phyloP scores from a whole-genome alignment of 2,113 vertebrate species.

The Microcebus ravelobensis region DNA sequence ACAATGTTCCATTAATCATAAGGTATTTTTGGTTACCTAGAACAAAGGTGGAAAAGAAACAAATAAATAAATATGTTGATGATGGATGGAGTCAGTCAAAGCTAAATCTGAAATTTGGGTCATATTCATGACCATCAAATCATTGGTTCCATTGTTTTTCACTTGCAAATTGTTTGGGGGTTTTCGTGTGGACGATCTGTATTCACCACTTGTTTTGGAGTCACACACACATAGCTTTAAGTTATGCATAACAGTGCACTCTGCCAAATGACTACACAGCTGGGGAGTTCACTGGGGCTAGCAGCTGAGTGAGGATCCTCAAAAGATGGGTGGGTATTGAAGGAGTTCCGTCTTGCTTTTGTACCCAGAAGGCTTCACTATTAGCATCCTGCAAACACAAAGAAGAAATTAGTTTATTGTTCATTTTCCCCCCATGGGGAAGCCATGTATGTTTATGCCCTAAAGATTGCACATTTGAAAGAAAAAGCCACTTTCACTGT shows the following conservation, averaged over 20 bases:
- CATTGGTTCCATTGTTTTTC: slow-evolving; percentile 52
- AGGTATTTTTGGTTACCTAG: neutral
- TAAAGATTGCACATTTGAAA: slow-evolving; percentile 51
- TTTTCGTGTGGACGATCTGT: slow-evolving; percentile 59
- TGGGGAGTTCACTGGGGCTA: slow-evolving; percentile 77
- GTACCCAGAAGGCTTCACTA: slow-evolving; percentile 69
- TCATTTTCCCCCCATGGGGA: slow-evolving; percentile 62
- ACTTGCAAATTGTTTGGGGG: neutral
- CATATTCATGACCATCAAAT: neutral
- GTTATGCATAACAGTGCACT: slow-evolving; percentile 77
- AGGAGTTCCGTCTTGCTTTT: slow-evolving; percentile 76
- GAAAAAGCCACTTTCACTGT: slow-evolving; percentile 58
- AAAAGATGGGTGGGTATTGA: slow-evolving; percentile 73
- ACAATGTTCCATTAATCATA: neutral
- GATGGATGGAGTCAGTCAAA: neutral
- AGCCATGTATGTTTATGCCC: slow-evolving; percentile 74
- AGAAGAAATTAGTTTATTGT: slow-evolving; percentile 77
- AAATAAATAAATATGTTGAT: neutral
- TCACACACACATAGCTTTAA: slow-evolving; percentile 74
- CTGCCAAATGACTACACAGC: slow-evolving; percentile 79
- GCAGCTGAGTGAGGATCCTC: slow-evolving; percentile 79
- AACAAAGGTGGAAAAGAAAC: neutral
- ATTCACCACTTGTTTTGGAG: slow-evolving; percentile 71
- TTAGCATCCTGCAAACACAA: slow-evolving; percentile 70
- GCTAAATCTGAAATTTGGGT: slow-evolving; percentile 28